Percentiles rank a stretch among this genome's conserved stretches.
phyloP scores from a whole-genome alignment of 2,797 vertebrate genomes.

The Darevskia nairensis region DNA sequence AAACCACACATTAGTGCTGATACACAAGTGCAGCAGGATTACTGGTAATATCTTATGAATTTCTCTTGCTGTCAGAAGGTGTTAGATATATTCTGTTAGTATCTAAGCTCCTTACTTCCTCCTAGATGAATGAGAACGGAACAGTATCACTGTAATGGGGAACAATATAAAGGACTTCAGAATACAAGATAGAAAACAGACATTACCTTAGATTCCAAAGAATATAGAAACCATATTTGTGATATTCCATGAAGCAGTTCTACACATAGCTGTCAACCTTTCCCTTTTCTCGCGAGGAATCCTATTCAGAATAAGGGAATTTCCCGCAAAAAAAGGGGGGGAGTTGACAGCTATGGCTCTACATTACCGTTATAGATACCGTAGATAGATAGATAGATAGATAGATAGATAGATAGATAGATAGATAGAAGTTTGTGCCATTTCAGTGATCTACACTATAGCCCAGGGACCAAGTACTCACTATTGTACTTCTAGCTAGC shows the following conservation, averaged over 20 bases:
- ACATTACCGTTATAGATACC: too few species aligned
- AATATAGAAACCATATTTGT: neutral
- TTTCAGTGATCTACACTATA: neutral
- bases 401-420: too few species aligned
- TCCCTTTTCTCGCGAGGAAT: too few species aligned
- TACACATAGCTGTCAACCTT: neutral
- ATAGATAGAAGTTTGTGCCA: neutral
- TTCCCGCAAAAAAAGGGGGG: too few species aligned
- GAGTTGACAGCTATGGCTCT: too few species aligned
- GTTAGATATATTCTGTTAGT: neutral
- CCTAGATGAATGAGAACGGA: neutral
- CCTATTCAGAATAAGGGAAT: too few species aligned
- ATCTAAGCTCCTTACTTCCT: neutral
- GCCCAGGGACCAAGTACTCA: neutral
- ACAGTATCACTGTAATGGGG: neutral
- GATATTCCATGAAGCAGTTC: neutral
- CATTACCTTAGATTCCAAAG: neutral
- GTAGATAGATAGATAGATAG: too few species aligned
- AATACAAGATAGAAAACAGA: neutral
- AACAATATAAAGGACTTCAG: neutral
- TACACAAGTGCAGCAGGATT: neutral
- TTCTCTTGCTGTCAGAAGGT: too few species aligned
- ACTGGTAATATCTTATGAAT: neutral
- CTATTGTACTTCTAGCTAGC: neutral
- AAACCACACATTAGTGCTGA: neutral